phyloP scores from a whole-genome alignment of 2,888 invertebrate genomes.

The Teinopalpus imperialis region DNA sequence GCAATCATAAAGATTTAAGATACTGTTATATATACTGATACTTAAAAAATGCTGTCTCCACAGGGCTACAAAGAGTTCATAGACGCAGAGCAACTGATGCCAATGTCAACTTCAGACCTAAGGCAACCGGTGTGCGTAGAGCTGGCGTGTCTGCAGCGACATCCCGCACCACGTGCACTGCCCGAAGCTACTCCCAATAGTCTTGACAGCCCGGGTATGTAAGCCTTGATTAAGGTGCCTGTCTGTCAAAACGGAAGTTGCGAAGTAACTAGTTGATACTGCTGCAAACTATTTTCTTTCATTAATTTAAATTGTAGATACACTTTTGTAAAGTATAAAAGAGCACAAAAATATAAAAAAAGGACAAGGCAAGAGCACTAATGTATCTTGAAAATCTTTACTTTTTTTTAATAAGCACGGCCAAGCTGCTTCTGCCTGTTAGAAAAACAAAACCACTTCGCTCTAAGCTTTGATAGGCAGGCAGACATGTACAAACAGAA shows the following conservation, averaged over 20 bases:
- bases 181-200: slow-evolving; percentile 78
- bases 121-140: slow-evolving; percentile 92
- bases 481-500: background rate
- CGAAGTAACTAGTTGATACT: background rate
- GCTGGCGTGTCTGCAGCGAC: slow-evolving; percentile 85
- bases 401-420: too few species aligned
- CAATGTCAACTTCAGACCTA: slow-evolving; percentile 91
- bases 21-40: too few species aligned
- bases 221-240: slow-evolving; percentile 15
- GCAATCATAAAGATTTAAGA: too few species aligned
- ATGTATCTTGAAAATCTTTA: too few species aligned
- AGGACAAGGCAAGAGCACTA: too few species aligned
- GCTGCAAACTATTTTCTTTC: too few species aligned
- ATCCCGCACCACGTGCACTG: slow-evolving; percentile 74
- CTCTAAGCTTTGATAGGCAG: slow-evolving; percentile 18
- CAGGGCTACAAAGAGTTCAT: slow-evolving; percentile 95
- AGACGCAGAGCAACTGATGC: slow-evolving; percentile 94
- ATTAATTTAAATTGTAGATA: too few species aligned
- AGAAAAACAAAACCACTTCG: background rate
- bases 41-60: too few species aligned
- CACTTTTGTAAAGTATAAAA: too few species aligned
- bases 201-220: slow-evolving; percentile 74
- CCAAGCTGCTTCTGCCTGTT: too few species aligned
- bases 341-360: too few species aligned
- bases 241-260: slow-evolving; percentile 9